Base-by-base conservation (phyloP, 2,797 vertebrate genomes). In the Leuciscus waleckii region DNA sequence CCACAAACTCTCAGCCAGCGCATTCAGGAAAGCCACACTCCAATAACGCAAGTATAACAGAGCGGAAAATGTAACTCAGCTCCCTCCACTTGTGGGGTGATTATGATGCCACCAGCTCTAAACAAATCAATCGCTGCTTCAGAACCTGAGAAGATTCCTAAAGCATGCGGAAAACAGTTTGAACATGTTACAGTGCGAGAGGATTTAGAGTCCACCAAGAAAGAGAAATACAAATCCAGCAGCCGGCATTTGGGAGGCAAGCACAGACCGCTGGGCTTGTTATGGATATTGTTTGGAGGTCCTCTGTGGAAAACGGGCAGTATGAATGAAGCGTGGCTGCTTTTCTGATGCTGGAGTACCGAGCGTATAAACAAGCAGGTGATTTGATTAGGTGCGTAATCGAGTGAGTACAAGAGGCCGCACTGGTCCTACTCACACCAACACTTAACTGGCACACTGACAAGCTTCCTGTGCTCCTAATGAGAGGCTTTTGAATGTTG, bases 371-470 rank as follows among this genome's bases (percentile, higher is more conserved):
- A 90, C 88, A 89, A 89, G 85, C 89, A 86, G 77, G 81, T 87
- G 86, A 91, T 90, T 91, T 91, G 90, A 91, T 91, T 90, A 90
- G 89, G 80, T 87, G 86, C 79, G 88, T 90, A 90, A 90, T 89
- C 87, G 85, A 88, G 86, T 88, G 87, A 89, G 86, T 85, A 87
- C 79, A 49, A 65, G 77, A 83, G 77, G 85, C 86, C 76, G 71
- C 86, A 85, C 85, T 58, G 73, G 81, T 76, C 76, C 81, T 79
- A 65, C 78, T 86, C 81, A 87, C 87, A 86, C 82, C 71, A 80
- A 84, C 85, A 83, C 78, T 87, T 81, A 79, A 85, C 85, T 73
- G n/a, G 80, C 81, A 87, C 73, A 88, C 86, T 83, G 82, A 87
- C 79, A 73, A 85, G 84, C 84, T 84, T 74, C 78, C 69, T 76